Evolutionary conservation across 2,888 invertebrate species (phyloP).

Genomic region (Nematopogon swammerdamellus): DNA sequence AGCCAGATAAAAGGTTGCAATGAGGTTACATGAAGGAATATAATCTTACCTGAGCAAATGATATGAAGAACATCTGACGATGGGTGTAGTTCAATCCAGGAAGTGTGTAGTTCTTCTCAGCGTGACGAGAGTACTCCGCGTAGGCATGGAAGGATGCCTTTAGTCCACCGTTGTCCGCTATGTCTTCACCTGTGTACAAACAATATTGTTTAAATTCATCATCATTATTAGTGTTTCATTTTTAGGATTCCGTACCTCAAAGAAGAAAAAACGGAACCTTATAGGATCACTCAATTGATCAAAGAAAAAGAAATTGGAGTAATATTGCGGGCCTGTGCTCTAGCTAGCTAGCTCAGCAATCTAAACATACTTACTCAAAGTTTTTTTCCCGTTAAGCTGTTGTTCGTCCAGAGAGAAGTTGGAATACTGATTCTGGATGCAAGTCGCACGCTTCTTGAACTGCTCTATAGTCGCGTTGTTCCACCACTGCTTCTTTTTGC

Average conservation of each 20-base stretch:
- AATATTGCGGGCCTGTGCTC: too few species aligned
- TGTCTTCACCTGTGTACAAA: constrained; percentile 72
- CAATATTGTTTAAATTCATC: too few species aligned
- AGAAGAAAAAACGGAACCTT: too few species aligned
- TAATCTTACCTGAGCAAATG: constrained; percentile 89
- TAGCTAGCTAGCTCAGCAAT: too few species aligned
- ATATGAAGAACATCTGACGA: constrained; percentile 89
- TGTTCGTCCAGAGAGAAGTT: constrained; percentile 70
- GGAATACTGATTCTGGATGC: constrained; percentile 81
- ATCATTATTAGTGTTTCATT: too few species aligned
- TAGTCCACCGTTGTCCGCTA: constrained; percentile 88
- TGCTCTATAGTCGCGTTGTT: constrained; percentile 84
- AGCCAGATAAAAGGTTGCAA: too few species aligned
- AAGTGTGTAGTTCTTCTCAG: constrained; percentile 49
- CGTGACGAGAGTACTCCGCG: constrained; percentile 46
- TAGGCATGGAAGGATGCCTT: constrained; percentile 91
- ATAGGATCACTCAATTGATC: too few species aligned
- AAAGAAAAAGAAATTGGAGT: too few species aligned
- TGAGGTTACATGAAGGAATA: too few species aligned
- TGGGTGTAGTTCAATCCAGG: constrained; percentile 87
- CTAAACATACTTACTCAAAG: constrained; percentile 67
- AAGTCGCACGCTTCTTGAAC: constrained; percentile 85
- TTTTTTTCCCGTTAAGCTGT: constrained; percentile 80
- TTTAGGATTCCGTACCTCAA: too few species aligned
- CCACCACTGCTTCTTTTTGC: constrained; percentile 98